Percentiles rank a stretch among this genome's conserved stretches.
These are phyloP conservation scores for Sesia apiformis DNA, from an alignment of 2,888 invertebrate genomes.

Conservation along the genomic window DNA sequence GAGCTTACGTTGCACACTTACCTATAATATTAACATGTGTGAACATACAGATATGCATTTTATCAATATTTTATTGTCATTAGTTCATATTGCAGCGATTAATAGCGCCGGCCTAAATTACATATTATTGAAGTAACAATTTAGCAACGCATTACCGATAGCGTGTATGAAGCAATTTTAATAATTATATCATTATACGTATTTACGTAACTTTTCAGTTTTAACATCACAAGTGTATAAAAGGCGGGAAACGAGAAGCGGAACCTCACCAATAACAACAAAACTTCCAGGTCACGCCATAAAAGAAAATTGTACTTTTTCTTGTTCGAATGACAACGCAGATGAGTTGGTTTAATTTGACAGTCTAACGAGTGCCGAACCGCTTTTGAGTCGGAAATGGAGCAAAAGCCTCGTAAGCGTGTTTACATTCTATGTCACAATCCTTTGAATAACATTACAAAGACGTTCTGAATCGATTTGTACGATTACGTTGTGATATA, in stretches of 20 bases:
- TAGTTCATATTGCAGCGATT: too few relatives aligned
- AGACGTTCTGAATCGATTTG: constrained; percentile 17
- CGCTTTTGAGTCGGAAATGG: constrained; percentile 23
- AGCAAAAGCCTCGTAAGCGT: constrained; percentile 15
- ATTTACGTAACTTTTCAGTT: too few relatives aligned
- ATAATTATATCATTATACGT: too few relatives aligned
- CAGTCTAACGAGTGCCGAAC: constrained; percentile 44
- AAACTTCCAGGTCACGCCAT: background rate
- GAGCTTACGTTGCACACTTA: background rate
- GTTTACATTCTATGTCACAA: background rate
- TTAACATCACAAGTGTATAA: too few relatives aligned
- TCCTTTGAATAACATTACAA: too few relatives aligned
- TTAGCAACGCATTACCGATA: too few relatives aligned
- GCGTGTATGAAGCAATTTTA: too few relatives aligned
- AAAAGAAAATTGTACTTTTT: constrained; percentile 47
- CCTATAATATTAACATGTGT: background rate
- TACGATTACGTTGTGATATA: constrained; percentile 11
- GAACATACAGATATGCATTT: too few relatives aligned
- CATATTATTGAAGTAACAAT: too few relatives aligned
- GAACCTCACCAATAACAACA: constrained; percentile 26
- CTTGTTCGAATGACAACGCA: constrained; percentile 40
- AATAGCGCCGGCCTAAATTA: too few relatives aligned
- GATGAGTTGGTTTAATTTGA: constrained; percentile 51
- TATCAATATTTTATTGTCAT: too few relatives aligned
- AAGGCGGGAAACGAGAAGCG: constrained; percentile 1